Percentiles rank a stretch among this genome's conserved stretches.
Conservation (phyloP, 2,888 invertebrate species). For the Caenorhabditis sp. region DNA sequence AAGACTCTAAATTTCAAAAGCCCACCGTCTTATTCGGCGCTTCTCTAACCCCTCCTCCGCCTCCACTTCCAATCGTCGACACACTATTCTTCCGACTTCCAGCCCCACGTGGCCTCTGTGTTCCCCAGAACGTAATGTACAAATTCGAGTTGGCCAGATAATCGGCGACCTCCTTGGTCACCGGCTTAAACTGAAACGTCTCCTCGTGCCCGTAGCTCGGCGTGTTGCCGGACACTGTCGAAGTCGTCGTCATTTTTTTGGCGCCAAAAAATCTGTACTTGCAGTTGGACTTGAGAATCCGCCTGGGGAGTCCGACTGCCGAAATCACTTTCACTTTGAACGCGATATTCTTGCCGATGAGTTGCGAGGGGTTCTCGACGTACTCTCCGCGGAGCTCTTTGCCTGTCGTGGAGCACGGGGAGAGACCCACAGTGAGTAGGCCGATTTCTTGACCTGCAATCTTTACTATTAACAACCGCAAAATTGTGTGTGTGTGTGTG, state of each 20-base stretch:
- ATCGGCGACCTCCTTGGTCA: conserved; percentile 85
- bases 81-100: conserved; percentile 52
- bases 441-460: conserved; percentile 81
- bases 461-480: no score
- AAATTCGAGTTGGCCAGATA: conserved; percentile 85
- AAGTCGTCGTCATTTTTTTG: conserved; percentile 74
- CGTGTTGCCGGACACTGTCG: conserved; percentile 84
- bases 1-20: neutral
- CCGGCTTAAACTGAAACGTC: conserved; percentile 84
- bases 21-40: conserved; percentile 51
- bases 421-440: conserved; percentile 84
- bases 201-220: conserved; percentile 85
- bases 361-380: conserved; percentile 85
- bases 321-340: conserved; percentile 85
- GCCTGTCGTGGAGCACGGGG: conserved; percentile 85
- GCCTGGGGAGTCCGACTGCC: conserved; percentile 85
- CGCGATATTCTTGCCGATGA: conserved; percentile 85
- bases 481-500: no score
- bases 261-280: conserved; percentile 85
- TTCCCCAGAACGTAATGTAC: conserved; percentile 85
- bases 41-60: conserved; percentile 31
- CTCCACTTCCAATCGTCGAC: conserved; percentile 48
- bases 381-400: conserved; percentile 85
- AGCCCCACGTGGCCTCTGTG: conserved; percentile 81
- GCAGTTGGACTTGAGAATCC: conserved; percentile 84